phyloP scores from a whole-genome alignment of 2,888 invertebrate species.

The Electrophaes corylata region DNA sequence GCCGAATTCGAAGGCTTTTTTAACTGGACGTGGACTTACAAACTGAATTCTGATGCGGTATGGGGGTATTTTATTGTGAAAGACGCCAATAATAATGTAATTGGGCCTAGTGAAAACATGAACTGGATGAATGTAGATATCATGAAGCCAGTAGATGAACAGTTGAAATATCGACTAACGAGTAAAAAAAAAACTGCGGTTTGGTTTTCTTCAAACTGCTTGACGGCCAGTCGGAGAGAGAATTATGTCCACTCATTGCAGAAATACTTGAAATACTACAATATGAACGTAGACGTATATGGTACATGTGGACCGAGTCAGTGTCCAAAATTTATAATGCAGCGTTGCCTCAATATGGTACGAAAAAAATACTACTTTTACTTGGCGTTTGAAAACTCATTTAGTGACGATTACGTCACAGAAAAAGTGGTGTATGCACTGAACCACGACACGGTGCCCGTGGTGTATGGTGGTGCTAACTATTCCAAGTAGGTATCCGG shows the following conservation, averaged over 20 bases:
- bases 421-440: constrained; percentile 70
- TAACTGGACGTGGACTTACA: constrained; percentile 76
- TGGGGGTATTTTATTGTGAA: constrained; percentile 63
- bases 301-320: constrained; percentile 59
- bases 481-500: constrained; percentile 75
- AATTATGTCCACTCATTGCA: constrained; percentile 49
- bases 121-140: constrained; percentile 50
- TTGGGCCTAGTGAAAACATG: constrained; percentile 55
- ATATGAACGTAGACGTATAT: constrained; percentile 57
- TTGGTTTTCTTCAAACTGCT: constrained; percentile 68
- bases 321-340: constrained; percentile 56
- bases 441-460: constrained; percentile 86
- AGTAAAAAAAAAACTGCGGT: constrained; percentile 56
- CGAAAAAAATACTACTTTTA: constrained; percentile 66
- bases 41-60: constrained; percentile 60
- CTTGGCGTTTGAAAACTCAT: constrained; percentile 68
- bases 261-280: constrained; percentile 48
- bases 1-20: constrained; percentile 58
- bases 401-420: constrained; percentile 71
- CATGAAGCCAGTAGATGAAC: constrained; percentile 46
- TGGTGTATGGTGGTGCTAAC: constrained; percentile 87
- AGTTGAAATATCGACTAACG: constrained; percentile 43
- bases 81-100: constrained; percentile 50
- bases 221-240: constrained; percentile 58
- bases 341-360: constrained; percentile 53